A percentile compares a stretch with the other conserved stretches of the same genome.
These are phyloP conservation scores for Semaprochilodus insignis DNA, from an alignment of 2,797 vertebrate species.

Conservation along the genomic window DNA sequence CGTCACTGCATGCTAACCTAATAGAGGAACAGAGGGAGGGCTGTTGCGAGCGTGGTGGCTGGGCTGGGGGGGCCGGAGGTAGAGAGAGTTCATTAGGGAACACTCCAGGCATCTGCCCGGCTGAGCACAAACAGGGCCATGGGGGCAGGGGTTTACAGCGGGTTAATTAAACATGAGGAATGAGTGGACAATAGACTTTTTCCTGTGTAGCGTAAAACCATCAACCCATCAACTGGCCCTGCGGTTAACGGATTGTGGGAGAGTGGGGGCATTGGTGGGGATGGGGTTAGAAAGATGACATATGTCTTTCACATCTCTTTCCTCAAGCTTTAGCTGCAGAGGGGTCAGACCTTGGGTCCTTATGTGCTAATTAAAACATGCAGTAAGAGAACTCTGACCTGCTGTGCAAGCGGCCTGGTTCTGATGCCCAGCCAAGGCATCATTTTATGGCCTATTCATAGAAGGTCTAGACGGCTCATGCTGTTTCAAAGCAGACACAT, in stretches of 20 bases:
- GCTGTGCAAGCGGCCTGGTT: no score
- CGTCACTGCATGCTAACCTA: conserved; percentile 45
- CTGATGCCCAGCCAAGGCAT: no score
- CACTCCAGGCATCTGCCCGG: conserved; percentile 39
- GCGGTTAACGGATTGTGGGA: background rate
- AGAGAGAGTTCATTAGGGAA: conserved; percentile 37
- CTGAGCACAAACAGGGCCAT: conserved; percentile 20
- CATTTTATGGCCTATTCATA: no score
- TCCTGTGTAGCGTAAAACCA: background rate
- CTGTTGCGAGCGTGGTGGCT: conserved; percentile 35
- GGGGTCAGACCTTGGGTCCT: no score
- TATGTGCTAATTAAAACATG: no score
- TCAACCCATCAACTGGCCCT: background rate
- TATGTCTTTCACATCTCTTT: no score
- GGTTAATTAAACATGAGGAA: conserved; percentile 54
- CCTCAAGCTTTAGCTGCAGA: no score
- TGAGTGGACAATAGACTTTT: conserved; percentile 18
- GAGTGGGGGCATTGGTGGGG: no score
- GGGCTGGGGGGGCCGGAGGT: conserved; percentile 32
- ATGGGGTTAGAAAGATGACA: no score
- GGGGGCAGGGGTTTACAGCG: conserved; percentile 31
- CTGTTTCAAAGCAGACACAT: no score
- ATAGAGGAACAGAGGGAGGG: conserved; percentile 55
- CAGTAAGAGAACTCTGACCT: no score
- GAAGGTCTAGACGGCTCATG: no score